Base-by-base conservation (phyloP, 2,797 vertebrate species). In the Crenichthys baileyi region DNA sequence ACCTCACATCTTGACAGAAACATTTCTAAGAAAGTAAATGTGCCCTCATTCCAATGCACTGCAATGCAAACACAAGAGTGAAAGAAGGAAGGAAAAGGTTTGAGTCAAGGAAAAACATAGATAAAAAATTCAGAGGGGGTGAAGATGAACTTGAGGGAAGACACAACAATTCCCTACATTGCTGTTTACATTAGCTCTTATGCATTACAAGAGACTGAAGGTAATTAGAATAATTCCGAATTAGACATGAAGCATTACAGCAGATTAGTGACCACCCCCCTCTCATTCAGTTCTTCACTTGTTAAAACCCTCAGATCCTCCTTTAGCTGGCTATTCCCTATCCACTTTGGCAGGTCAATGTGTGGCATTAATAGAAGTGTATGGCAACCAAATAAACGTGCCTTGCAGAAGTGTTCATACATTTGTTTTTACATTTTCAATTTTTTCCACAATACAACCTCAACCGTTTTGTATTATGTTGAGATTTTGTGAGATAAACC, bases 221-320 rank as follows among this genome's bases (percentile, higher is more conserved):
- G 79, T 85, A 86, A 91, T 89, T 83, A 81, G 73, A 79, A 83
- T 83, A 12, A 86, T 91, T 83, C 79, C 70, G 75, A 87, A 88
- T 88, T 82, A 83, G 83, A 83, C 77, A 70, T 74, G 22, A 80
- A 71, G 53, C 50, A 70, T 70, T 18, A 29, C 56, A 73, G 20
- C 55, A 58, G n/a, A 41, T 24, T n/a, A 15, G 4, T 22, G 76
- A n/a, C 46, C 76, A 51, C 53, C 74, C 65, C 18, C 46, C 7
- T n/a, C 51, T 67, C 50, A 29, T 44, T 60, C 58, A 5, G 4
- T 60, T 60, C 12, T 60, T 70, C 12, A 6, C n/a, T n/a, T 48
- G 24, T 70, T 46, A 70, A n/a, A 7, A 6, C 20, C 36, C 63
- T 13, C 31, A 2, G 9, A 67, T 67, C 39, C 22, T 67, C 36